Base-by-base conservation (phyloP, 2,888 invertebrate species). In the Zonitis immaculata region DNA sequence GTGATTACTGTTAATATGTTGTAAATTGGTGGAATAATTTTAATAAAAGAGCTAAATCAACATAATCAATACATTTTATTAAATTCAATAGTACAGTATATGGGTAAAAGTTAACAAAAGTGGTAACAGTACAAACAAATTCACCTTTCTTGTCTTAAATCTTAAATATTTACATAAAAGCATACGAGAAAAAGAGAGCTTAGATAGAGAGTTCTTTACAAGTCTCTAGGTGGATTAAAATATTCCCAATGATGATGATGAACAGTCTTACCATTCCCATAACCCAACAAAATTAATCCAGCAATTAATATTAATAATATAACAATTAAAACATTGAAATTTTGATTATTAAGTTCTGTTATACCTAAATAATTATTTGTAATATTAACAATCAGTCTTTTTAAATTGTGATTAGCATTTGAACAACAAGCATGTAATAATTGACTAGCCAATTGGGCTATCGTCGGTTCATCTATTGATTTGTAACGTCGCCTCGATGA, bases 221-320 rank as follows among this genome's bases (percentile, higher is more conserved):
- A 66, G 63, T 75, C 82, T 56, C 84, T 84, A 7, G 91, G 91
- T 9, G 91, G 91, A 77, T 91, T 91, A 66, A 91, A 89, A 73
- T 87, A 91, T 73, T 91, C 91, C 91, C 91, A 91, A 66, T 91
- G 91, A 72, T 90, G 88, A 65, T 88, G 85, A 71, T 91, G 89
- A 60, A 89, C 85, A 51, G 86, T 82, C 56, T 77, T 79, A 46
- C 77, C 77, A 57, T 85, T 83, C 56, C 87, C 86, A 54, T 88
- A 81, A 47, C 88, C 85, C 59, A 90, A 80, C 74, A 92, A 80
- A 57, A 92, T 81, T 54, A 92, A 79, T 12, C 87, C 88, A 47
- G 89, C 88, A 30, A 92, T 82, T 58, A 92, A 78, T 47, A 92
- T 82, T 54, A 93, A 79, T 58, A 92, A 82, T 68, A 91, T 86